Percentiles rank a stretch among this genome's conserved stretches.
Conservation (phyloP, 2,888 invertebrate species). For the Anthrax anthrax region DNA sequence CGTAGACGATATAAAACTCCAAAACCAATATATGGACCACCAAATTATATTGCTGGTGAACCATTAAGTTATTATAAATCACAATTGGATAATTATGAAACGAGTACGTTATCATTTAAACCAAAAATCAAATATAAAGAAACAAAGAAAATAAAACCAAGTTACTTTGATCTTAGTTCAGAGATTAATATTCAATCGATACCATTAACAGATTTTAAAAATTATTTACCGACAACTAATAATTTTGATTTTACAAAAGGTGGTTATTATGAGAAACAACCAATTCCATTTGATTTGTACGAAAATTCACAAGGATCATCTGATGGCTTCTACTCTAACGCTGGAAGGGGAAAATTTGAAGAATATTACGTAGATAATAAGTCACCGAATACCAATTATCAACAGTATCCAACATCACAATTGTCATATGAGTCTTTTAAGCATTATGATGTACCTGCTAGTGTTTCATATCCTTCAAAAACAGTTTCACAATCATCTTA, state of each 20-base stretch:
- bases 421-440: not conserved
- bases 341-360: not conserved
- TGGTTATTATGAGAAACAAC: slow-evolving; percentile 20
- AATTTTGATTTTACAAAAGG: not conserved
- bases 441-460: not conserved
- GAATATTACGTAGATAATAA: not conserved
- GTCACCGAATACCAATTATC: not conserved
- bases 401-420: not conserved
- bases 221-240: not conserved
- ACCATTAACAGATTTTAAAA: slow-evolving; percentile 17
- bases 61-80: slow-evolving; percentile 18
- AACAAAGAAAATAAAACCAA: not conserved
- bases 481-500: not conserved
- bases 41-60: slow-evolving; percentile 14
- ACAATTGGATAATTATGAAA: not conserved
- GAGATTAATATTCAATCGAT: slow-evolving; percentile 13
- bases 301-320: slow-evolving; percentile 5
- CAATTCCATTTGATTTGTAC: slow-evolving; percentile 27
- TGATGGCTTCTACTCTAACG: not conserved
- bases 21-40: slow-evolving; percentile 23
- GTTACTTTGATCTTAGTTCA: slow-evolving; percentile 6
- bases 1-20: slow-evolving; percentile 20
- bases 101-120: not conserved
- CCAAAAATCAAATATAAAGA: not conserved
- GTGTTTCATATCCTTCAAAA: not conserved